Evolutionary conservation across 2,113 vertebrate genomes (phyloP).

Genomic region (Chaetodon trifascialis): DNA sequence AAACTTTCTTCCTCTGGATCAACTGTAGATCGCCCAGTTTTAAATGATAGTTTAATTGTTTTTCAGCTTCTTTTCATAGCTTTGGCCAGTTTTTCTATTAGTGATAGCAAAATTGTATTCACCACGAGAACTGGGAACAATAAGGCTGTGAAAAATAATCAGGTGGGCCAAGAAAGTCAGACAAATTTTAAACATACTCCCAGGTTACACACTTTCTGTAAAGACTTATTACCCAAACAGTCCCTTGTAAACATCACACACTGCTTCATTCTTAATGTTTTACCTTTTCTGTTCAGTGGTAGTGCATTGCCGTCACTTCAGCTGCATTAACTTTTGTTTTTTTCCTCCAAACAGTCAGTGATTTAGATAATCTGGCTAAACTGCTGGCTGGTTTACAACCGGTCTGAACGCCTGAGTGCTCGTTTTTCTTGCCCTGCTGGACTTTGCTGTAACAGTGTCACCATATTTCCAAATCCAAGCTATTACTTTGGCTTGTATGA

Average conservation of each 20-base stretch:
- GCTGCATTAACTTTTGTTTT: not conserved
- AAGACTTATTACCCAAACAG: not conserved
- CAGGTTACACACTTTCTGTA: not conserved
- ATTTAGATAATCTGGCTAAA: not conserved
- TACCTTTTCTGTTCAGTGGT: not conserved
- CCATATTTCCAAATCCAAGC: not conserved
- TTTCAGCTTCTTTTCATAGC: not conserved
- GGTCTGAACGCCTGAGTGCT: not conserved
- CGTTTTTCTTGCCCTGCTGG: not conserved
- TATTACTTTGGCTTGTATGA: not conserved
- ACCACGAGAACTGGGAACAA: not conserved
- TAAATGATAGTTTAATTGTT: not conserved
- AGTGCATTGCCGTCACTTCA: not conserved
- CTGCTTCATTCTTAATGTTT: not conserved
- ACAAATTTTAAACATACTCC: not conserved
- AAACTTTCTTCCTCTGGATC: too few species aligned
- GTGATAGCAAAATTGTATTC: not conserved
- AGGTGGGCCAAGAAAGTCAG: too few species aligned
- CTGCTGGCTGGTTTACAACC: conserved; percentile 6
- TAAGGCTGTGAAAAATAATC: not conserved
- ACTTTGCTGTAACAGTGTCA: not conserved
- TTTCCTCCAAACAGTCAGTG: not conserved
- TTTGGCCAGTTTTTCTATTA: not conserved
- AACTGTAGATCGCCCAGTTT: too few species aligned
- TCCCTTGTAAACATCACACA: not conserved